Percentiles rank a stretch among this genome's conserved stretches.
Conservation (phyloP, 64 coral and sea anemone genomes). For the Astreopora myriophthalma region DNA sequence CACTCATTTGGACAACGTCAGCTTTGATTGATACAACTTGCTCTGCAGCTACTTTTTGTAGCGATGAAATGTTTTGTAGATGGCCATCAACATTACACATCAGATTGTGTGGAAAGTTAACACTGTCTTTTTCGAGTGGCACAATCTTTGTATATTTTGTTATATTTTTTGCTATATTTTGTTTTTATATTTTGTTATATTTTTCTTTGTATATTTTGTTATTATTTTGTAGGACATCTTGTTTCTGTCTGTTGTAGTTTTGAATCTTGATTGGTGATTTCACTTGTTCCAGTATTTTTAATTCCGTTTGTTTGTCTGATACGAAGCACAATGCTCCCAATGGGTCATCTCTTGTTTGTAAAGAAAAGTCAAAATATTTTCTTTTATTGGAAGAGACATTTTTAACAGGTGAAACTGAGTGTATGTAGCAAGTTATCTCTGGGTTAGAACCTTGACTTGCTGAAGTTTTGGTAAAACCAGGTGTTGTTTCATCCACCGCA, state of each 20-base stretch:
- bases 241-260: neutral
- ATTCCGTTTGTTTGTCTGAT: too few relatives aligned
- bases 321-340: too few relatives aligned
- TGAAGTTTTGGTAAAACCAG: too few relatives aligned
- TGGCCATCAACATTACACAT: neutral
- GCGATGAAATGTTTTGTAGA: neutral
- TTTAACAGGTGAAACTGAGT: too few relatives aligned
- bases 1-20: slow-evolving; percentile 3
- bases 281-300: neutral
- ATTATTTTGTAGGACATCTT: neutral
- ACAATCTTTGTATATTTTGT: neutral
- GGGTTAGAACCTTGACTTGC: too few relatives aligned
- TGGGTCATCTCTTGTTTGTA: too few relatives aligned
- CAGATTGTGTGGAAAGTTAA: neutral
- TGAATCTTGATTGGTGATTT: neutral
- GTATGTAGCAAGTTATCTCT: too few relatives aligned
- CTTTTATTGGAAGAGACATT: too few relatives aligned
- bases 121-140: neutral
- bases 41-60: slow-evolving; percentile 5
- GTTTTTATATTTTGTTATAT: neutral
- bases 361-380: too few relatives aligned
- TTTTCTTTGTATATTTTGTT: neutral
- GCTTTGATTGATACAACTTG: slow-evolving; percentile 31
- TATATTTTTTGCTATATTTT: too few relatives aligned
- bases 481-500: too few relatives aligned